These are phyloP conservation scores for Enoplosus armatus DNA, from an alignment of 2,797 vertebrate genomes.

Conservation along the genomic window DNA sequence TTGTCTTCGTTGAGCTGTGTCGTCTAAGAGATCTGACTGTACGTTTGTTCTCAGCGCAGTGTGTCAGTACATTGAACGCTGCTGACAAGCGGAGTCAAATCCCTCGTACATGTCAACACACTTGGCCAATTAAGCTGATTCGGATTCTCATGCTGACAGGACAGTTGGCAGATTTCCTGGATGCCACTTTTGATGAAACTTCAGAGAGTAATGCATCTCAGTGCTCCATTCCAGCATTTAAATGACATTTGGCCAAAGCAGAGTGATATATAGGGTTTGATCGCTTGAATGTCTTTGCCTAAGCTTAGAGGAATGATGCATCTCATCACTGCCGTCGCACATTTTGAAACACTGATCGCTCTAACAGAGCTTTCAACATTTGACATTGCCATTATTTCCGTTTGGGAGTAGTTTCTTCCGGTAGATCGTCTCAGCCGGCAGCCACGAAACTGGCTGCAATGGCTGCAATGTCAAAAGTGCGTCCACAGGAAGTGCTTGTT, in stretches of 20 bases:
- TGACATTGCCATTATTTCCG: neutral
- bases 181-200: constrained; percentile 9
- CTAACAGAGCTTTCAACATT: neutral
- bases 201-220: neutral
- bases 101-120: neutral
- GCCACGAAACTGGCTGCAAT: too few species aligned
- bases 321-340: neutral
- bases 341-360: neutral
- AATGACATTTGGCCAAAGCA: neutral
- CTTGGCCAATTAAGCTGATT: constrained; percentile 11
- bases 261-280: neutral
- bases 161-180: constrained; percentile 16
- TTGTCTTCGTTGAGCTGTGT: neutral
- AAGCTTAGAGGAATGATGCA: neutral
- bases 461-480: too few species aligned
- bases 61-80: neutral
- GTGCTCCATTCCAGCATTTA: neutral
- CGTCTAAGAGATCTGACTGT: neutral
- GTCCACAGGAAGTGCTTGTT: too few species aligned
- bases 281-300: neutral
- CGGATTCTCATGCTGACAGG: neutral
- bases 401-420: too few species aligned
- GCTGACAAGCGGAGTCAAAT: neutral
- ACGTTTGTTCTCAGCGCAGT: neutral
- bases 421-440: too few species aligned